These are phyloP conservation scores for Drosophila grimshawi DNA, from an alignment of 1,140 invertebrate genomes.

Conservation along the genomic window DNA sequence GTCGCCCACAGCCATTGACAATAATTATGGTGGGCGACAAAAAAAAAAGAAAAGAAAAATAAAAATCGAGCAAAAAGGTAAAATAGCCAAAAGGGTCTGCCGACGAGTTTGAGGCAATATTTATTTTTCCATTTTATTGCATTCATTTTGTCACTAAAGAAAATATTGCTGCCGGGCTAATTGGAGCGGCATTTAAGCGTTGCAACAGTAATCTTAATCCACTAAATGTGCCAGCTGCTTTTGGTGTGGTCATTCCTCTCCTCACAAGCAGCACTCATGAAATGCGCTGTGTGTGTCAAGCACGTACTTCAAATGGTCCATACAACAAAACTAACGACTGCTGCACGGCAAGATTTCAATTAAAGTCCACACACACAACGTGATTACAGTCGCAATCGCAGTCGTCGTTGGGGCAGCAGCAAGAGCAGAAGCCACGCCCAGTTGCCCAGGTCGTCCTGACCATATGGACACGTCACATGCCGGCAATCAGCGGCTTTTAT, in stretches of 20 bases:
- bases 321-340: conserved; percentile 51
- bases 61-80: neutral
- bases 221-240: conserved; percentile 5
- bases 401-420: too few relatives aligned
- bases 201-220: neutral
- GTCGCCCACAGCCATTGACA: conserved; percentile 53
- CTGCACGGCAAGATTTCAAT: conserved; percentile 68
- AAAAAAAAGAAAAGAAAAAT: neutral
- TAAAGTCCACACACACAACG: conserved; percentile 52
- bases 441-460: conserved; percentile 20
- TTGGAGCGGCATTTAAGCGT: conserved; percentile 60
- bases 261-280: conserved; percentile 8
- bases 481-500: conserved; percentile 57
- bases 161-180: conserved; percentile 53
- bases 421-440: neutral
- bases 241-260: conserved; percentile 4
- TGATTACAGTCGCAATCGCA: conserved; percentile 42
- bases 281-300: conserved; percentile 37
- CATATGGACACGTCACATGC: conserved; percentile 52
- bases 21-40: conserved; percentile 53
- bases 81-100: conserved; percentile 32
- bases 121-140: conserved; percentile 34
- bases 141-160: conserved; percentile 15
- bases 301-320: conserved; percentile 72
- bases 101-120: conserved; percentile 14